Evolutionary conservation across 2,888 invertebrate species (phyloP), one percentile per base, ranked within the genome.

Genomic region (Sturmia bella): DNA sequence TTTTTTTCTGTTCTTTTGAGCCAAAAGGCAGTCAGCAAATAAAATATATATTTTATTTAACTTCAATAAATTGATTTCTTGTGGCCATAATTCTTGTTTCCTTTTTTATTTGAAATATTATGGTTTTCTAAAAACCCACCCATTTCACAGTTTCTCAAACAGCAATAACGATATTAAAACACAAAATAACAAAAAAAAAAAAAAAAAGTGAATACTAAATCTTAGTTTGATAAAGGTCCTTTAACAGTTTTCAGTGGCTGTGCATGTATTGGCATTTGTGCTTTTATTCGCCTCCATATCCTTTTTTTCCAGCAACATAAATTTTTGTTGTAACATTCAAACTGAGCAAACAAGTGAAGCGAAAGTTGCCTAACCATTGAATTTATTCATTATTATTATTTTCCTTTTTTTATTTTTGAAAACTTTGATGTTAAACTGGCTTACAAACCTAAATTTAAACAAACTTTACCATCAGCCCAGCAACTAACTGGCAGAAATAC

Each of bases 381-480:
- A 74, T 76, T 72, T 56, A 57, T 74, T 32, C 32, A 32, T 32
- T 32, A 32, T 32, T 32, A 1, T 32, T 32, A 32, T 32, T 32
- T 32, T 32, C 9, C 9, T 7, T 27, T 27, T 27, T 6, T 27
- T 7, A 5, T 61, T 66, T 63, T 52, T 19, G 2, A 70, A 70
- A 56, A 86, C 84, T 87, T 87, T 87, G 87, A 87, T 87, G 86
- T 86, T 87, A 87, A 88, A 87, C 87, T 87, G 87, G 87, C 87
- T 87, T 88, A 87, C 86, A 88, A 87, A 87, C 87, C 86, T 85
- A 88, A 85, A 88, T 88, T 87, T 85, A 85, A 64, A 32, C 69
- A 74, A 80, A 73, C 74, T 83, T 77, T 77, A 54, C 64, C 78
- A 74, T 61, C 63, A 73, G 15, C n/a, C 13, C 13, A 43, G n/a